Base-by-base conservation (phyloP, 30 jellyfish, hydroid and myxozoan genomes). In the Clytia hemisphaerica region DNA sequence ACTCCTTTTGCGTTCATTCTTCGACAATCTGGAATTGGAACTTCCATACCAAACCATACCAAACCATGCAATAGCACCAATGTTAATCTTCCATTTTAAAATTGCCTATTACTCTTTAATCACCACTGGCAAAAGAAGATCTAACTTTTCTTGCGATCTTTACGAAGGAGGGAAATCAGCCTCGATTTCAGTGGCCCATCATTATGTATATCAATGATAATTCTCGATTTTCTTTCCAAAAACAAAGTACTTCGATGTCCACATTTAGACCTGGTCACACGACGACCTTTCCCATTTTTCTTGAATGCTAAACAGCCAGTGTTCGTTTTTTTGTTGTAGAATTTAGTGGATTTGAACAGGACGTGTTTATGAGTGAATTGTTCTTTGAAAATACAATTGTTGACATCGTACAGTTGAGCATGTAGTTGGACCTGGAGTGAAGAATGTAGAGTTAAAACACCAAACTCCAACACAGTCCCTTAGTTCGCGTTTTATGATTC, bases 271-370 rank as follows among this genome's bases (percentile, higher is more conserved):
- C 51, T 34, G 33, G 27, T 49, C 9, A 69, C 92, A 21, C 67
- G 73, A 33, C 96, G 82, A n/a, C 94, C 96, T 10, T 14, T 22
- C 21, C 96, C 96, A 22, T 50, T 55, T 45, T 70, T 68, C 31
- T 92, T 77, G 46, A 87, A 87, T 4, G 91, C 96, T 30, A 87
- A 91, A 33, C 94, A 82, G 4, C 83, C 90, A 1, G 82, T 61
- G 10, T 74, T 40, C 29, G 62, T 68, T 22, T 47, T 33, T 18
- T 26, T 33, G 14, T 48, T 44, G 27, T 44, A 69, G 61, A 15
- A 69, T 28, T 49, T 21, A 0, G 59, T 70, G 42, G 95, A 80
- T 68, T 83, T 79, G 51, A 87, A 87, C 60, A 79, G 95, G 15
- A 91, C 82, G 73, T 78, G 75, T 72, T 72, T 78, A 22, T 67